These are phyloP conservation scores for Morpho achilles DNA, from an alignment of 2,888 invertebrate genomes.

Conservation along the genomic window DNA sequence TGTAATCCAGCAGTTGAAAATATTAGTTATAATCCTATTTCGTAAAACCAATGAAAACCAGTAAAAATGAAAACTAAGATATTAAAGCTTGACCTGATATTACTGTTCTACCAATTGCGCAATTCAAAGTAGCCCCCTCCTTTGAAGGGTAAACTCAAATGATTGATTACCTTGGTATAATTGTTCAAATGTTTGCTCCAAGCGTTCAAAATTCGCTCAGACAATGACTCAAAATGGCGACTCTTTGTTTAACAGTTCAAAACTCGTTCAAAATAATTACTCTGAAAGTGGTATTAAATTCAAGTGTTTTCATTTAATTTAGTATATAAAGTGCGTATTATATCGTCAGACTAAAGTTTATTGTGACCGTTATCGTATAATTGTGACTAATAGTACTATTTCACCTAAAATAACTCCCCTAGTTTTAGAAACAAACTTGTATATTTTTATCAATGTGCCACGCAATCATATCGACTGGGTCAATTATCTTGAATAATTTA, in stretches of 20 bases:
- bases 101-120: constrained; percentile 27
- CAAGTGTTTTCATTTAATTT: constrained; percentile 56
- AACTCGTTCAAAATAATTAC: constrained; percentile 30
- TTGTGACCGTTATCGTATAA: constrained; percentile 22
- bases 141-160: constrained; percentile 44
- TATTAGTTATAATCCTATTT: no score
- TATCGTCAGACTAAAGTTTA: constrained; percentile 16
- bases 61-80: no score
- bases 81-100: constrained; percentile 9
- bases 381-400: constrained; percentile 26
- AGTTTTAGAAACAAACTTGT: constrained; percentile 16
- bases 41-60: no score
- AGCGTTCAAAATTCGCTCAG: constrained; percentile 36
- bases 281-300: constrained; percentile 34
- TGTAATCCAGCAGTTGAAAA: no score
- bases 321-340: constrained; percentile 22
- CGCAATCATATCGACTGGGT: constrained; percentile 51
- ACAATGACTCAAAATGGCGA: constrained; percentile 37
- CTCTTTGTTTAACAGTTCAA: constrained; percentile 31
- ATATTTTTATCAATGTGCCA: constrained; percentile 50
- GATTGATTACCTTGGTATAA: constrained; percentile 56
- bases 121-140: constrained; percentile 29
- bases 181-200: constrained; percentile 55
- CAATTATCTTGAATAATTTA: constrained; percentile 7
- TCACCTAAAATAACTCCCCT: constrained; percentile 23